phyloP scores from a whole-genome alignment of 2,888 invertebrate species.

The Erpobdella octoculata region DNA sequence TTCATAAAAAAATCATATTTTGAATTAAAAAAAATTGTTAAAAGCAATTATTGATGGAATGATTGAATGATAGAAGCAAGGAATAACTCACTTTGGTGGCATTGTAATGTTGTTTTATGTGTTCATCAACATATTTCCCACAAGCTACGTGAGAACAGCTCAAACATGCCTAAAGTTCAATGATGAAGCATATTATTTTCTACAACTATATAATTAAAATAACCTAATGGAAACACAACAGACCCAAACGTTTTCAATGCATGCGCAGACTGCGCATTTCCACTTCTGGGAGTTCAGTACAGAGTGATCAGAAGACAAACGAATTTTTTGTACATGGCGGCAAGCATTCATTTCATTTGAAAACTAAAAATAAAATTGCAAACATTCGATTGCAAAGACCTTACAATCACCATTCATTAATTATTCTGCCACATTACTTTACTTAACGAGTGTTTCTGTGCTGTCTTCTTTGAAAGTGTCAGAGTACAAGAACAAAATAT shows the following conservation, averaged over 20 bases:
- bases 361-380: no score
- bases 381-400: no score
- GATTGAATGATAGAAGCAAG: background rate
- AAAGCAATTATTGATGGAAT: background rate
- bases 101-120: constrained; percentile 47
- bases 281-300: constrained; percentile 50
- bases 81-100: constrained; percentile 43
- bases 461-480: no score
- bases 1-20: background rate
- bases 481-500: no score
- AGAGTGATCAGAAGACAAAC: constrained; percentile 44
- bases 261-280: constrained; percentile 47
- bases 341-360: constrained; percentile 42
- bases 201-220: background rate
- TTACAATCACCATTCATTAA: no score
- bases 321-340: constrained; percentile 43
- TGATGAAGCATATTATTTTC: background rate
- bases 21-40: background rate
- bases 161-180: constrained; percentile 46
- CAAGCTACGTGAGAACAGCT: constrained; percentile 49
- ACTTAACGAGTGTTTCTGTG: no score
- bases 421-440: no score
- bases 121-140: constrained; percentile 49
- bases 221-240: constrained; percentile 24
- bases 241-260: constrained; percentile 51